Percentiles rank a stretch among this genome's conserved stretches.
Evolutionary conservation across 2,797 vertebrate species (phyloP).

Genomic region (Myotis vivesi): DNA sequence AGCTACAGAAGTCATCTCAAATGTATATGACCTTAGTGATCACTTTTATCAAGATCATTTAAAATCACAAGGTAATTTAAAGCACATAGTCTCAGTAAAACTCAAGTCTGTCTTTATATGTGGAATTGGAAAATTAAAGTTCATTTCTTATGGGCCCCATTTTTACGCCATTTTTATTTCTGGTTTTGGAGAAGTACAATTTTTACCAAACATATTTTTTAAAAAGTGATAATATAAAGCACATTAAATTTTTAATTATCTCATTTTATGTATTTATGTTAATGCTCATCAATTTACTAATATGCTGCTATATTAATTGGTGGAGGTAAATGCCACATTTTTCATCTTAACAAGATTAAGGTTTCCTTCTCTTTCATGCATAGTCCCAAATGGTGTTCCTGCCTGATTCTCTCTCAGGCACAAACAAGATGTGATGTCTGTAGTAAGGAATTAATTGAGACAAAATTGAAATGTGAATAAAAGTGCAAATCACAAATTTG

Average conservation of each 20-base stretch:
- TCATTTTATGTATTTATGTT: background rate
- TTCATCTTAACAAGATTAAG: background rate
- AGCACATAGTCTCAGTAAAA: constrained; percentile 18
- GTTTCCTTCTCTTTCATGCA: background rate
- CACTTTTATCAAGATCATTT: background rate
- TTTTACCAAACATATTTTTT: constrained; percentile 51
- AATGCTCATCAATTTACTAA: constrained; percentile 2
- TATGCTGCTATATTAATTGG: background rate
- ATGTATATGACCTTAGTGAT: background rate
- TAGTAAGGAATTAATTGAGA: background rate
- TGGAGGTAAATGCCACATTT: background rate
- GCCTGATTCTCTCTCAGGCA: background rate
- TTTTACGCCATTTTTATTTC: constrained; percentile 5
- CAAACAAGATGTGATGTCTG: background rate
- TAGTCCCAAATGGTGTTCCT: background rate
- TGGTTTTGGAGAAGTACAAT: background rate
- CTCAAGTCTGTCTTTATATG: constrained; percentile 37
- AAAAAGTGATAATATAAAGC: background rate
- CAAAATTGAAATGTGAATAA: background rate
- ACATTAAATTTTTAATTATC: background rate
- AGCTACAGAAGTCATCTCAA: constrained; percentile 17
- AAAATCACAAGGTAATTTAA: background rate
- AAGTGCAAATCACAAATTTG: background rate
- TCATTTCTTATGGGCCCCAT: background rate
- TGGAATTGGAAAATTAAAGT: constrained; percentile 41